Base-by-base conservation (phyloP, 92 coral and sea anemone genomes). In the Heteractis magnifica region DNA sequence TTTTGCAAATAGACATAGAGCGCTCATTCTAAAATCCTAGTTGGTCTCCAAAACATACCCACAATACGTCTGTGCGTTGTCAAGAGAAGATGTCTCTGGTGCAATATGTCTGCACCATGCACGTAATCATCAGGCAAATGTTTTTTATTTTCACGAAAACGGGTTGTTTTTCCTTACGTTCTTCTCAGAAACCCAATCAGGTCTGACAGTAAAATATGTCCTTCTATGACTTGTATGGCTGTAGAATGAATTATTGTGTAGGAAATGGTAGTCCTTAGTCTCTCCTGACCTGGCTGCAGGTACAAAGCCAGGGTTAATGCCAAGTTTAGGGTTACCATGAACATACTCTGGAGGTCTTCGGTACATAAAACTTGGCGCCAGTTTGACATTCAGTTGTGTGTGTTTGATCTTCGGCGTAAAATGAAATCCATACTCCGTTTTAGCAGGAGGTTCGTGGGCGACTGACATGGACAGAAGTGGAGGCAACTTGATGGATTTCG, bases 111-210 rank as follows among this genome's bases (percentile, higher is more conserved):
- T 34, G 44, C 44, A 34, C 44, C 3, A 34, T 34, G 44, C 44
- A 34, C 44, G 44, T 34, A 34, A 34, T 2, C 44, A 34, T 34
- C 44, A 34, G 44, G 44, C 44, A 34, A 34, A 34, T 34, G 44
- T 34, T 34, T 34, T 34, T 34, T 34, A 34, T 34, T 34, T 23
- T 85, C 78, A 93, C 3, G 98, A 95, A 60, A 95, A 95, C 5
- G 98, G 95, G 51, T 95, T 95, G 89, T 93, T 93, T 76, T 95
- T 95, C 51, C 95, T 72, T 4, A 95, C 95, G 13, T 77, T 53
- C 64, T 80, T 90, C 81, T 95, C 98, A 26, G 98, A 95, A 70
- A 91, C 95, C 98, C 98, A 95, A 51, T 95, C 98, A 20, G 93
- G 92, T 70, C 94, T 88, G 11, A 95, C 83, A 56, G 98, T 95